Conservation (phyloP, 2,888 invertebrate species). For the Xanthostigma xanthostigma region DNA sequence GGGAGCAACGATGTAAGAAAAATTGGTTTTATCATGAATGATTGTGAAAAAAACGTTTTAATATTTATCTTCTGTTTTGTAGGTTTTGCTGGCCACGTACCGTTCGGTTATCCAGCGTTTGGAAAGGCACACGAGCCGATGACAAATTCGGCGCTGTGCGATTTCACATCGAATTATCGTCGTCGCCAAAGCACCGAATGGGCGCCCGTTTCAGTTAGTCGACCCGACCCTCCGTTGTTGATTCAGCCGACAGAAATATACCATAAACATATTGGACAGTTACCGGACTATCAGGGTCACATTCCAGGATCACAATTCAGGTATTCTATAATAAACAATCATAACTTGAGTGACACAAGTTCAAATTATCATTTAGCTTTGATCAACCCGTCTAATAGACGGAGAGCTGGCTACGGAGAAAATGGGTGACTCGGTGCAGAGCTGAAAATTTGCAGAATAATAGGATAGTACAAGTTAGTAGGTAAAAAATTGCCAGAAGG, state of each 20-base stretch:
- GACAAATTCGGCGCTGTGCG: conserved; percentile 55
- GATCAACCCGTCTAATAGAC: too few relatives aligned
- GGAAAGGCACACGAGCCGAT: conserved; percentile 47
- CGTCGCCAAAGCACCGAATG: conserved; percentile 57
- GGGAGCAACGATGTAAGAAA: conserved; percentile 20
- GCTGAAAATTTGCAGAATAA: too few relatives aligned
- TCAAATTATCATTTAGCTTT: too few relatives aligned
- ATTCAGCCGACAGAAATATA: conserved; percentile 46
- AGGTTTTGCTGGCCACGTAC: conserved; percentile 53
- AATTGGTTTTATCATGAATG: background rate
- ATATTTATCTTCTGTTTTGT: conserved; percentile 10
- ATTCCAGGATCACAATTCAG: conserved; percentile 60
- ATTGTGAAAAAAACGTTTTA: background rate
- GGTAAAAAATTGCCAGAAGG: too few relatives aligned
- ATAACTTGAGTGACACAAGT: too few relatives aligned
- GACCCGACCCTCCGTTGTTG: conserved; percentile 34
- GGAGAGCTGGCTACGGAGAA: too few relatives aligned
- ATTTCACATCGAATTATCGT: conserved; percentile 61
- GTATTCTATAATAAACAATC: conserved; percentile 21
- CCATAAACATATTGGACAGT: conserved; percentile 54
- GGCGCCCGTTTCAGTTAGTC: conserved; percentile 48
- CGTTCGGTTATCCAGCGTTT: conserved; percentile 47
- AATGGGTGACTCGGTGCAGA: too few relatives aligned
- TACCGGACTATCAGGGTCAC: conserved; percentile 65
- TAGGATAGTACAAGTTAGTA: too few relatives aligned